These are phyloP conservation scores for Myotis planiceps DNA, from an alignment of 2,797 vertebrate species.

Conservation along the genomic window DNA sequence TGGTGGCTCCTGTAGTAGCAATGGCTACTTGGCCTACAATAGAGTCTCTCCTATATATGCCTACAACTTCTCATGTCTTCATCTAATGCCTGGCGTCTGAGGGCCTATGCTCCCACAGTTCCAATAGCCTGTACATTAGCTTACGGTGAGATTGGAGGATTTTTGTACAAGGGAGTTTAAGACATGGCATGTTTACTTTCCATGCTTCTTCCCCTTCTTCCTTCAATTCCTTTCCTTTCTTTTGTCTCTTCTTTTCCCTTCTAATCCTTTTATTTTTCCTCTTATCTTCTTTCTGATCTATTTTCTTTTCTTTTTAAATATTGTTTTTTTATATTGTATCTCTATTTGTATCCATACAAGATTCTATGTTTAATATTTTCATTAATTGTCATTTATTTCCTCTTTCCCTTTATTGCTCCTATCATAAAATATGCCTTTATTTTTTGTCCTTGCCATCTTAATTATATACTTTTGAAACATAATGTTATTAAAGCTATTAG, in stretches of 20 bases:
- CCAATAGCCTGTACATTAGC: not conserved
- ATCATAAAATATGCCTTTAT: not conserved
- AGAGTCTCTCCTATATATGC: too few relatives aligned
- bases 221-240: not conserved
- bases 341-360: not conserved
- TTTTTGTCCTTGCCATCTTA: not conserved
- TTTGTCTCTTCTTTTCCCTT: not conserved
- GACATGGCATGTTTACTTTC: not conserved
- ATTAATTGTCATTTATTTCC: not conserved
- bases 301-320: not conserved
- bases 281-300: not conserved
- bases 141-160: not conserved
- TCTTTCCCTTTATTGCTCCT: not conserved
- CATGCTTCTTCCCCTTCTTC: not conserved
- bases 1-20: too few relatives aligned
- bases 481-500: not conserved
- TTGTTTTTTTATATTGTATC: not conserved
- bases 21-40: too few relatives aligned
- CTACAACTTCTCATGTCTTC: too few relatives aligned
- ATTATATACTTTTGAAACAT: not conserved
- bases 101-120: too few relatives aligned
- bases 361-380: not conserved
- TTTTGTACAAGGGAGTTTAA: not conserved
- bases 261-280: not conserved
- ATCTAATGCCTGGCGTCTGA: too few relatives aligned